These are phyloP conservation scores for Drosophila pseudotakahashii DNA, from an alignment of 2,888 invertebrate genomes.

Conservation along the genomic window DNA sequence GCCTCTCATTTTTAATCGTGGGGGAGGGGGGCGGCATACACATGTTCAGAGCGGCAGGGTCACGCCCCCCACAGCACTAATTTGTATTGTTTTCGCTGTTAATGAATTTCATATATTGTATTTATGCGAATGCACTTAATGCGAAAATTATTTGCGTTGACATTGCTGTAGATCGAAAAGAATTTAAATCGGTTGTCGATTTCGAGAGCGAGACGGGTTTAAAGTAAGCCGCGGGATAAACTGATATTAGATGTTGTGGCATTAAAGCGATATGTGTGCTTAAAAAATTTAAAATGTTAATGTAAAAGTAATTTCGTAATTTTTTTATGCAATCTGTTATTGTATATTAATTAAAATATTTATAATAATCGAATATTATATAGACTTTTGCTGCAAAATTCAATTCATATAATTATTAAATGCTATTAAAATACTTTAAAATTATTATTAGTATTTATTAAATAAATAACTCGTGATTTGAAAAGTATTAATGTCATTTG, in stretches of 20 bases:
- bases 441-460: too few relatives aligned
- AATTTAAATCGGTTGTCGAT: slow-evolving; percentile 4
- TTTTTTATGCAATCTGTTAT: too few relatives aligned
- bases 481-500: too few relatives aligned
- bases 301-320: neutral
- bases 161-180: slow-evolving; percentile 6
- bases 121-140: slow-evolving; percentile 35
- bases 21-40: slow-evolving; percentile 20
- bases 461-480: too few relatives aligned
- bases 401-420: too few relatives aligned
- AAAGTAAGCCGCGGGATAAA: neutral
- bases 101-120: slow-evolving; percentile 50
- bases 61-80: slow-evolving; percentile 32
- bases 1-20: slow-evolving; percentile 23
- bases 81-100: slow-evolving; percentile 48
- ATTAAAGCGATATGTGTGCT: neutral
- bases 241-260: neutral
- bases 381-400: too few relatives aligned
- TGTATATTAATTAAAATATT: too few relatives aligned
- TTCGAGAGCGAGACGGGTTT: neutral
- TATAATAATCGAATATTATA: too few relatives aligned
- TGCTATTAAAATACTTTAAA: too few relatives aligned
- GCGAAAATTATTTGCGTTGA: slow-evolving; percentile 42
- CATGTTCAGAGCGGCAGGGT: slow-evolving; percentile 17
- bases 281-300: too few relatives aligned